Evolutionary conservation across 2,888 invertebrate species (phyloP).

Genomic region (Sarcophaga rosellei): DNA sequence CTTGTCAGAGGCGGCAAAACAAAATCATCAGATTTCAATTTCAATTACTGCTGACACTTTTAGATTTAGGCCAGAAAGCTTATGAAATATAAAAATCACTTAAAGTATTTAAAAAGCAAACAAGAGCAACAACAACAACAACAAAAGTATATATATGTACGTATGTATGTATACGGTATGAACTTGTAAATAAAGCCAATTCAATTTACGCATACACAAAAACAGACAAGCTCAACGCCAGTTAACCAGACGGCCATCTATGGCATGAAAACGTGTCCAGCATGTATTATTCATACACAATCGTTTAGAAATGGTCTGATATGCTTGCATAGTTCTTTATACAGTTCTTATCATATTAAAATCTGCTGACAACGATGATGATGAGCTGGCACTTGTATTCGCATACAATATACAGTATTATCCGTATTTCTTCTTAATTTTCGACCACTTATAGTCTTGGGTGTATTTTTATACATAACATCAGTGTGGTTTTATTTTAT

Average conservation of each 20-base stretch:
- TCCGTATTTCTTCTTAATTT: not conserved
- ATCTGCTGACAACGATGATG: conserved; percentile 54
- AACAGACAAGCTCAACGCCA: conserved; percentile 3
- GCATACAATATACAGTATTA: not conserved
- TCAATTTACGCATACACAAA: not conserved
- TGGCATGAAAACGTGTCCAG: conserved; percentile 54
- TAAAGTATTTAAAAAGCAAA: conserved; percentile 41
- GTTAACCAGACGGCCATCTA: conserved; percentile 17
- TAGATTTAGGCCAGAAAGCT: conserved; percentile 65
- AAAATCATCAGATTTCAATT: conserved; percentile 59
- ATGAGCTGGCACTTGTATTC: conserved; percentile 50
- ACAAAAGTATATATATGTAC: no score
- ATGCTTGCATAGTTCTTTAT: conserved; percentile 29
- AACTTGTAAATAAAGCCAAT: not conserved
- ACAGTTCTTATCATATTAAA: conserved; percentile 61
- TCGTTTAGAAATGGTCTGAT: not conserved
- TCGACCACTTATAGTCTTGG: conserved; percentile 42
- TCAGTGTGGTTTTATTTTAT: conserved; percentile 27
- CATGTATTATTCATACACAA: conserved; percentile 48
- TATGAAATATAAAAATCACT: conserved; percentile 62
- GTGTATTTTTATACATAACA: conserved; percentile 27
- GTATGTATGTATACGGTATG: not conserved
- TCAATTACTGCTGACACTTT: conserved; percentile 67
- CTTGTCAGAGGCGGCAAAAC: not conserved
- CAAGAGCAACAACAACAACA: not conserved